Percentiles rank a stretch among this genome's conserved stretches.
Conservation (phyloP, 2,888 invertebrate species). For the Melikaiella ostensackeni region DNA sequence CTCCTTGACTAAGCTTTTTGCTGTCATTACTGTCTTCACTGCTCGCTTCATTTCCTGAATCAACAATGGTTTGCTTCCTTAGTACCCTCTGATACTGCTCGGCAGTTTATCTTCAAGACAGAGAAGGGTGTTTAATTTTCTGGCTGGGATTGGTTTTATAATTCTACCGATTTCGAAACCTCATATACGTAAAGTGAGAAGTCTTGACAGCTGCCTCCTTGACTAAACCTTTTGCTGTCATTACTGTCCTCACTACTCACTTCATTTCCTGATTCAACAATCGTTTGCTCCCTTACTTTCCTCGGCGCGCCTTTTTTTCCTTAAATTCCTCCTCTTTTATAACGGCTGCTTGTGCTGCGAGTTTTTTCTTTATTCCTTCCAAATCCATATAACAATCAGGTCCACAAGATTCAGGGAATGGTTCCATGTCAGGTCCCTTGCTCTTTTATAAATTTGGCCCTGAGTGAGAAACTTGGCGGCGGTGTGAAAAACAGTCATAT, state of each 20-base stretch:
- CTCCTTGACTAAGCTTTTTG: too few relatives aligned
- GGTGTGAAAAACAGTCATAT: constrained; percentile 98
- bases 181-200: too few relatives aligned
- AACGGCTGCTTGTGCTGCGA: constrained; percentile 82
- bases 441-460: constrained; percentile 93
- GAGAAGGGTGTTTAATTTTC: too few relatives aligned
- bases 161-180: too few relatives aligned
- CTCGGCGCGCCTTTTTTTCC: constrained; percentile 78
- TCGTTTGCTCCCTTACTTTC: constrained; percentile 82
- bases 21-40: too few relatives aligned
- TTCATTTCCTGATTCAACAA: constrained; percentile 93
- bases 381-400: constrained; percentile 92
- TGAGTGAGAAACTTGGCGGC: constrained; percentile 93
- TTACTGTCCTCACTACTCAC: constrained; percentile 97
- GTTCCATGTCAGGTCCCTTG: constrained; percentile 92
- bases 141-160: too few relatives aligned
- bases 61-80: too few relatives aligned
- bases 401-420: constrained; percentile 91
- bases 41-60: too few relatives aligned
- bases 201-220: constrained; percentile 80
- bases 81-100: too few relatives aligned
- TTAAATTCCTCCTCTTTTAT: constrained; percentile 79
- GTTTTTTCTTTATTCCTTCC: constrained; percentile 90
- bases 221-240: constrained; percentile 89
- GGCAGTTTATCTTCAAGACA: too few relatives aligned